Base-by-base conservation (phyloP, 2,888 invertebrate genomes). In the Coelinius sp. region DNA sequence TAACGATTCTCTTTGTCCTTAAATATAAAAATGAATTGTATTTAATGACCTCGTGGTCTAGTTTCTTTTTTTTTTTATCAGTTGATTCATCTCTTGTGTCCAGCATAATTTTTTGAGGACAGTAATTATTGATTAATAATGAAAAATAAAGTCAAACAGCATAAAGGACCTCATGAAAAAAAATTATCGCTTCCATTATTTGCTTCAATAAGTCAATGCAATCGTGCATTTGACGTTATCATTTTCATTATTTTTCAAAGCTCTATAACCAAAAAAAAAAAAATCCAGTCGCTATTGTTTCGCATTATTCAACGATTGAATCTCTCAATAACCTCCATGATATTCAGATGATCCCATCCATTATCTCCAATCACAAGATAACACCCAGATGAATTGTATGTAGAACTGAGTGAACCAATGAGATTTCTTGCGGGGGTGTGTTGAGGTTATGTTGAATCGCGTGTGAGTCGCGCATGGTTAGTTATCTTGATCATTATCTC, bases 401-500 rank as follows among this genome's bases (percentile, higher is more conserved):
- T 31, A 31, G 35, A 20, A 20, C n/a, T n/a, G n/a, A n/a, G n/a
- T n/a, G 31, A 59, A 17, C 46, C 46, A 59, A 59, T 8, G 31
- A 31, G 59, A 59, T 59, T n/a, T n/a, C n/a, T 59, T 31, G 31
- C 22, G 10, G 20, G 27, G 31, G 31, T 31, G 17, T 59, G 59
- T 31, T 10, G 35, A 35, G 35, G 17, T n/a, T 59, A 14, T 22
- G 10, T 25, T 25, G 25, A 41, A 71, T 67, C 38, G 56, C 65
- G 68, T 63, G 68, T 62, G 69, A 62, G 67, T 71, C 71, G 70
- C 70, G 63, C 71, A 76, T 81, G 81, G 83, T 80, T 81, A 80
- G 83, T 84, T 86, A 85, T 86, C 84, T 81, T 85, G 86, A 86
- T 86, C 77, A 76, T 83, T 84, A 87, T 87, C 86, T 80, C 75